Evolutionary conservation across 2,888 invertebrate genomes (phyloP).

Genomic region (Volucella inflata): DNA sequence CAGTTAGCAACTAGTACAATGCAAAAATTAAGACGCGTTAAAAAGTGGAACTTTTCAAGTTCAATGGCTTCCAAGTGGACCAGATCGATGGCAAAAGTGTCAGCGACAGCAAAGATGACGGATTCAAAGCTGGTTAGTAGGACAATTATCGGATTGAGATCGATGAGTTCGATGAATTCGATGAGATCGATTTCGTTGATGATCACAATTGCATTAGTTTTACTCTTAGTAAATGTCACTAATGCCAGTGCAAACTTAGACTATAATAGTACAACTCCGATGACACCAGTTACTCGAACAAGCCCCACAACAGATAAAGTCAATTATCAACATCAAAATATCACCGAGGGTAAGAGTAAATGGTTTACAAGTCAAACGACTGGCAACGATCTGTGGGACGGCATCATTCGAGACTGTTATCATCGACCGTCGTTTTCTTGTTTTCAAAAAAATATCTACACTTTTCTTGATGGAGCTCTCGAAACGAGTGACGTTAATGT

Average conservation of each 20-base stretch:
- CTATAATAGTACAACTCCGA: slow-evolving; percentile 58
- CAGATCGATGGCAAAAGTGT: slow-evolving; percentile 59
- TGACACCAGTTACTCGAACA: slow-evolving; percentile 27
- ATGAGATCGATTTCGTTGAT: slow-evolving; percentile 21
- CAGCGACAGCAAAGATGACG: slow-evolving; percentile 59
- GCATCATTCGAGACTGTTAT: slow-evolving; percentile 89
- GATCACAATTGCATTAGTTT: slow-evolving; percentile 53
- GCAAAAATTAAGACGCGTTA: slow-evolving; percentile 49
- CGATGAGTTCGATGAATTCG: slow-evolving; percentile 40
- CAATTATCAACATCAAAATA: slow-evolving; percentile 37
- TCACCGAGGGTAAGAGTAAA: slow-evolving; percentile 51
- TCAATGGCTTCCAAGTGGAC: slow-evolving; percentile 69
- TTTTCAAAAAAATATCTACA: slow-evolving; percentile 90
- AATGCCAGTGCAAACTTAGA: slow-evolving; percentile 49
- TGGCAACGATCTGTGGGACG: slow-evolving; percentile 89
- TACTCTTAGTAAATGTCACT: slow-evolving; percentile 53
- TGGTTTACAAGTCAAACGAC: slow-evolving; percentile 82
- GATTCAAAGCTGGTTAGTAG: slow-evolving; percentile 55
- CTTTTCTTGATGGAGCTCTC: slow-evolving; percentile 88
- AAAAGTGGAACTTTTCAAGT: slow-evolving; percentile 69
- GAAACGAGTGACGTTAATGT: slow-evolving; percentile 88
- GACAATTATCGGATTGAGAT: slow-evolving; percentile 70
- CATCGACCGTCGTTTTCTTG: slow-evolving; percentile 88
- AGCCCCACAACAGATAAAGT: not conserved
- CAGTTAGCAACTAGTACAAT: slow-evolving; percentile 18